Percentiles rank a stretch among this genome's conserved stretches.
phyloP scores from a whole-genome alignment of 53 echinoderm and acorn worm species.

The Stichopus horrens region DNA sequence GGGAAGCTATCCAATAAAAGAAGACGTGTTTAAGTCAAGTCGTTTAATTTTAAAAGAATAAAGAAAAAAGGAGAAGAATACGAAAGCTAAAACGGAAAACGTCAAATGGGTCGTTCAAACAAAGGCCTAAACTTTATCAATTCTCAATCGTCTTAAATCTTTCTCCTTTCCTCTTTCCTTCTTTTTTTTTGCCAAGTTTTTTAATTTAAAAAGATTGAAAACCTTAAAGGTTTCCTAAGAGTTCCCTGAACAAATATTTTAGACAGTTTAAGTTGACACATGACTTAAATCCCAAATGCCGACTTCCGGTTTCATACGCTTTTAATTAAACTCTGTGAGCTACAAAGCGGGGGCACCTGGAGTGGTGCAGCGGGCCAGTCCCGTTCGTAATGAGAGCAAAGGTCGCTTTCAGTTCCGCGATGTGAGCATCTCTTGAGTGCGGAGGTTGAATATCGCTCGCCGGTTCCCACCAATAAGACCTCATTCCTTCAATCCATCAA shows the following conservation, averaged over 20 bases:
- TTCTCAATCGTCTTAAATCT: background rate
- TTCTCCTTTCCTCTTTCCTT: background rate
- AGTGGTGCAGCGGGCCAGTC: slow-evolving; percentile 39
- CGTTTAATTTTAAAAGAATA: background rate
- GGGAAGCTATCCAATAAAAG: background rate
- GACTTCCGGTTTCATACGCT: slow-evolving; percentile 40
- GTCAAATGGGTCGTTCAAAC: slow-evolving; percentile 5
- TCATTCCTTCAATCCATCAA: slow-evolving; percentile 9
- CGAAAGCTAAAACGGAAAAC: background rate
- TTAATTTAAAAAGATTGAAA: slow-evolving; percentile 1
- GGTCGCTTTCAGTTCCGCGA: slow-evolving; percentile 36
- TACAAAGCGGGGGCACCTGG: background rate
- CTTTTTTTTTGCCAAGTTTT: background rate
- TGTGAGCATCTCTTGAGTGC: background rate
- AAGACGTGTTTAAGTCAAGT: background rate
- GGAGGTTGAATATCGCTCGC: background rate
- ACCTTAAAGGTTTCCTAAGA: background rate
- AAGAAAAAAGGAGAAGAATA: too few species aligned
- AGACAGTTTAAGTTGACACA: slow-evolving; percentile 55
- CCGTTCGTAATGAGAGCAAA: slow-evolving; percentile 43
- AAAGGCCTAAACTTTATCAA: background rate
- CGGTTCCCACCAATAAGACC: background rate
- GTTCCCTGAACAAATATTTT: slow-evolving; percentile 35
- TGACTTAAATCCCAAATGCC: slow-evolving; percentile 12
- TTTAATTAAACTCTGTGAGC: slow-evolving; percentile 48